Evolutionary conservation across 1,140 invertebrate genomes (phyloP).

Genomic region (Diprion similis): DNA sequence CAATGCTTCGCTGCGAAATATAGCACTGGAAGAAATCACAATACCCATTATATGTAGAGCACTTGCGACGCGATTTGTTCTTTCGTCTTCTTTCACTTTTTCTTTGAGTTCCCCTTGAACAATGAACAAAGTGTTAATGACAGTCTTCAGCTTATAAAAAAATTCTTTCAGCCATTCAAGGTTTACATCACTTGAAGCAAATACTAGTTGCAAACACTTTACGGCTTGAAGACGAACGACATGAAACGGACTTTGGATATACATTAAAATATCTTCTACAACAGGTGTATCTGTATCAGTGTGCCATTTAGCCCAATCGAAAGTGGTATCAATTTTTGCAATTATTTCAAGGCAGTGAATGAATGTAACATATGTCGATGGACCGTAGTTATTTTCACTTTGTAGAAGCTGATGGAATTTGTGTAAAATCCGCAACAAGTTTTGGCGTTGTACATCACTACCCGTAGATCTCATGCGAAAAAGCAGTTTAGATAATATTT

Average conservation of each 20-base stretch:
- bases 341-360: constrained; percentile 48
- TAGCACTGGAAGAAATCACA: constrained; percentile 51
- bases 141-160: constrained; percentile 33
- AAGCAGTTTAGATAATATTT: constrained; percentile 38
- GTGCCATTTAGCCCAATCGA: constrained; percentile 21
- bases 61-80: constrained; percentile 45
- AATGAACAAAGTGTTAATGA: constrained; percentile 27
- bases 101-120: constrained; percentile 27
- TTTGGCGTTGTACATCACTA: constrained; percentile 11
- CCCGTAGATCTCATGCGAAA: constrained; percentile 23
- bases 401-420: constrained; percentile 20
- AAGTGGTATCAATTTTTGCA: constrained; percentile 34
- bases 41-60: constrained; percentile 50
- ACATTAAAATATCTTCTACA: constrained; percentile 44
- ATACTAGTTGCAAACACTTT: constrained; percentile 45
- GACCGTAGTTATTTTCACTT: constrained; percentile 40
- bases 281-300: constrained; percentile 27
- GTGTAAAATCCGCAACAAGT: constrained; percentile 22
- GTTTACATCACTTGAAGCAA: constrained; percentile 34
- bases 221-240: constrained; percentile 53
- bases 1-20: constrained; percentile 53
- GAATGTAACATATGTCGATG: constrained; percentile 40
- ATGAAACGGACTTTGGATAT: constrained; percentile 48
- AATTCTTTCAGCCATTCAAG: constrained; percentile 40
- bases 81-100: constrained; percentile 50